These are phyloP conservation scores for Helicolenus hilgendorfi DNA, from an alignment of 2,797 vertebrate genomes.

Conservation along the genomic window DNA sequence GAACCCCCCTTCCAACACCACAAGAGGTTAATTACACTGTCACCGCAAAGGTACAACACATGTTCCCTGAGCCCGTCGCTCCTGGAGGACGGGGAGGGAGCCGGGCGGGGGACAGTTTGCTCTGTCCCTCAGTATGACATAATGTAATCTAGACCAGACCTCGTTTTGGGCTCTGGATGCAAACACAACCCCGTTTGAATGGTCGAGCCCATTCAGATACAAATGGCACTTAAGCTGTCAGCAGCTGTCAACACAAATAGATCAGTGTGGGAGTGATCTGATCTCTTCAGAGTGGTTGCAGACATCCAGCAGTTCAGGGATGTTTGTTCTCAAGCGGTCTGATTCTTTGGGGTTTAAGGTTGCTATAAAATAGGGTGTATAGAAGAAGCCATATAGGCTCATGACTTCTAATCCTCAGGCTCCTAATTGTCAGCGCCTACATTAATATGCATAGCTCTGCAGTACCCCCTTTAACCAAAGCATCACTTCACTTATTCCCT, in stretches of 20 bases:
- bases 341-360: conserved; percentile 23
- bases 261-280: conserved; percentile 67
- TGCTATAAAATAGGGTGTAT: conserved; percentile 7
- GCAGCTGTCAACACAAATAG: conserved; percentile 78
- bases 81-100: conserved; percentile 15
- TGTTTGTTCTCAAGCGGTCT: conserved; percentile 7
- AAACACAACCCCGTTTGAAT: conserved; percentile 58
- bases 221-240: conserved; percentile 80
- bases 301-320: conserved; percentile 35
- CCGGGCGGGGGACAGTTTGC: conserved; percentile 12
- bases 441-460: conserved; percentile 79
- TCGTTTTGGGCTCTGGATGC: conserved; percentile 52
- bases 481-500: conserved; percentile 25
- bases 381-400: conserved; percentile 19
- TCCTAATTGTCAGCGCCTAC: conserved; percentile 52
- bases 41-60: conserved; percentile 66
- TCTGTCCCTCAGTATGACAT: conserved; percentile 51
- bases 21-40: conserved; percentile 85
- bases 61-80: conserved; percentile 59
- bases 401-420: conserved; percentile 54
- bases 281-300: conserved; percentile 54
- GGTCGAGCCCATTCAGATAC: conserved; percentile 49
- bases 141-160: conserved; percentile 62
- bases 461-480: conserved; percentile 15
- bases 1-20: conserved; percentile 70